Conservation (phyloP, 2,797 vertebrate genomes). For the Rhincodon typus region DNA sequence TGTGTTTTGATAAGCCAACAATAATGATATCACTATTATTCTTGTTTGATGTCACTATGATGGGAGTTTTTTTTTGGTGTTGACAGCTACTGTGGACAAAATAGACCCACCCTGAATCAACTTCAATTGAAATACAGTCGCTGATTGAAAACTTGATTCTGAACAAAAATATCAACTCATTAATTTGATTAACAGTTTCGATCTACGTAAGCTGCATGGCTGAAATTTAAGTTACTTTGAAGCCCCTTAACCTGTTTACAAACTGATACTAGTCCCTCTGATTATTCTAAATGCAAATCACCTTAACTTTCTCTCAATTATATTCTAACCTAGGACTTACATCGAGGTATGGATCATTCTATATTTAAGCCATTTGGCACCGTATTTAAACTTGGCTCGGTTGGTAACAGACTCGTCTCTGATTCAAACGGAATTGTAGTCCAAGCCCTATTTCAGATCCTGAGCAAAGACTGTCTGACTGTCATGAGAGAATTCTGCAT, state of each 20-base stretch:
- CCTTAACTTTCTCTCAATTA: not conserved
- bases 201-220: not conserved
- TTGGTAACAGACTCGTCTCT: not conserved
- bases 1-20: not conserved
- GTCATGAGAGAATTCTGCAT: not conserved
- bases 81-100: not conserved
- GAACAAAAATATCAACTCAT: not conserved
- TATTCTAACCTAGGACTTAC: not conserved
- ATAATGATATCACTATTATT: not conserved
- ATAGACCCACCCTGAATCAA: not conserved
- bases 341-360: not conserved
- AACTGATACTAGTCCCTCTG: not conserved
- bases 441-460: not conserved
- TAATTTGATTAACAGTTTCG: not conserved
- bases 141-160: too few species aligned
- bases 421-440: not conserved
- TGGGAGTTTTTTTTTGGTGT: not conserved
- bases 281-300: conserved; percentile 2
- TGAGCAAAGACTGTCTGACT: not conserved
- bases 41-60: not conserved
- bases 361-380: not conserved
- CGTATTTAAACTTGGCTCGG: not conserved
- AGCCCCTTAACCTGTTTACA: not conserved
- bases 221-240: not conserved
- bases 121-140: not conserved